Evolutionary conservation across 2,797 vertebrate species (phyloP), one percentile per base, ranked within the genome.

Genomic region (Chaetophractus vellerosus): DNA sequence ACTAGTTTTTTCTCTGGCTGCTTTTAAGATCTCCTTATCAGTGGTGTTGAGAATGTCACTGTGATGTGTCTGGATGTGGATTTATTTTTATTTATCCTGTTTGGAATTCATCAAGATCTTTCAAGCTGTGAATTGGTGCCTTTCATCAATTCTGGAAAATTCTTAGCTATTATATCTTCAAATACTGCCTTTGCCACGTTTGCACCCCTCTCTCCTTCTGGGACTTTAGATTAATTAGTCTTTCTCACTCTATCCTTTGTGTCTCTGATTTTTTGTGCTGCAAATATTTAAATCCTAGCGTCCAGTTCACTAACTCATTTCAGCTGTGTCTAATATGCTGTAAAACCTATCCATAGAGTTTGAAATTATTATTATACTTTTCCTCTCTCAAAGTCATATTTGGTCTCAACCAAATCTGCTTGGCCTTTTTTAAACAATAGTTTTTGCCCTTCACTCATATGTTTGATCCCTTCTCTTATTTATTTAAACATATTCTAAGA

Each of bases 381-480:
- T 91, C 59, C 81, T 93, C 93, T 89, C 68, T 48, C 88, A 74
- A 96, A 96, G 28, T 87, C 79, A 75, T 71, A 31, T 88, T 96
- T 91, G 68, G 19, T 92, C 69, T 36, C 52, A 71, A 52, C 5
- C 48, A 66, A 8, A 71, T 79, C 81, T 52, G 41, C 76, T 38
- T 64, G 45, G 31, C 11, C 41, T 18, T 87, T 87, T 82, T 74
- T 36, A 19, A 48, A 55, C 63, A 45, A 38, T 41, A 14, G 21
- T 26, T 63, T 72, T 72, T 83, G 9, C 16, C 38, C 23, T 92
- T 78, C 1, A 48, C 31, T 21, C 50, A 0, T 78, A 16, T 45
- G 41, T 93, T 86, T 0, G 1, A 55, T 6, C 48, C 23, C 6
- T 59, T 31, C 50, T 79, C 80, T 93, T 63, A 75, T 80, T 72